Conservation (phyloP, 2,797 vertebrate genomes). For the Chelidonichthys spinosus region DNA sequence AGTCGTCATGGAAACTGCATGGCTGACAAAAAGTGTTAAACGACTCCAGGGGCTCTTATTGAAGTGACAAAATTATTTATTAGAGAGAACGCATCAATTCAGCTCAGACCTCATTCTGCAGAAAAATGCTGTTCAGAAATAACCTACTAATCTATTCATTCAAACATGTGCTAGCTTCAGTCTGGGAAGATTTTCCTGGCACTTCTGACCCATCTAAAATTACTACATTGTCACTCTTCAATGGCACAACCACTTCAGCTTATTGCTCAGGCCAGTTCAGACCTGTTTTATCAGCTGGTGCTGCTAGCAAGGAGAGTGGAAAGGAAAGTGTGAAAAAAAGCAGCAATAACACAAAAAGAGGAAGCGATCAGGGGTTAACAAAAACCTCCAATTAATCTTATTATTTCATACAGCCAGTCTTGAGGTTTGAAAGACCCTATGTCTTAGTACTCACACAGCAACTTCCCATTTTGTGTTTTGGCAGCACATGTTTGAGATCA, state of each 20-base stretch:
- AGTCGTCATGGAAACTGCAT: conserved; percentile 81
- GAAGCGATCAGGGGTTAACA: conserved; percentile 12
- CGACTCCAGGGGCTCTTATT: conserved; percentile 39
- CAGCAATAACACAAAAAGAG: conserved; percentile 6
- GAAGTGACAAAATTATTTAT: conserved; percentile 59
- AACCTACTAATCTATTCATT: conserved; percentile 11
- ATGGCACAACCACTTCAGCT: conserved; percentile 12
- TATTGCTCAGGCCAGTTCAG: conserved; percentile 25
- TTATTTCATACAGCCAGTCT: conserved; percentile 10
- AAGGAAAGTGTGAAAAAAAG: conserved; percentile 11
- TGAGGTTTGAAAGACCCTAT: conserved; percentile 2
- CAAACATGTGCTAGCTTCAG: neutral
- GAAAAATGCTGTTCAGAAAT: conserved; percentile 12
- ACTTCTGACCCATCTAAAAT: conserved; percentile 19
- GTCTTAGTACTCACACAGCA: neutral
- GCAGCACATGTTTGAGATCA: conserved; percentile 30
- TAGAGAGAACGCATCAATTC: conserved; percentile 36
- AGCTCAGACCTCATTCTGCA: conserved; percentile 33
- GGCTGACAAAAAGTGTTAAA: conserved; percentile 66
- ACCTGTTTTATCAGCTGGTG: conserved; percentile 23
- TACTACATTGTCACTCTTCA: conserved; percentile 4
- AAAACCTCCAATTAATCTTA: neutral
- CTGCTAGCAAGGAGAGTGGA: neutral
- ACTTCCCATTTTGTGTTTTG: conserved; percentile 19
- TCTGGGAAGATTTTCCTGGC: conserved; percentile 2